Evolutionary conservation across 2,888 invertebrate genomes (phyloP).

Genomic region (Philereme transversata): DNA sequence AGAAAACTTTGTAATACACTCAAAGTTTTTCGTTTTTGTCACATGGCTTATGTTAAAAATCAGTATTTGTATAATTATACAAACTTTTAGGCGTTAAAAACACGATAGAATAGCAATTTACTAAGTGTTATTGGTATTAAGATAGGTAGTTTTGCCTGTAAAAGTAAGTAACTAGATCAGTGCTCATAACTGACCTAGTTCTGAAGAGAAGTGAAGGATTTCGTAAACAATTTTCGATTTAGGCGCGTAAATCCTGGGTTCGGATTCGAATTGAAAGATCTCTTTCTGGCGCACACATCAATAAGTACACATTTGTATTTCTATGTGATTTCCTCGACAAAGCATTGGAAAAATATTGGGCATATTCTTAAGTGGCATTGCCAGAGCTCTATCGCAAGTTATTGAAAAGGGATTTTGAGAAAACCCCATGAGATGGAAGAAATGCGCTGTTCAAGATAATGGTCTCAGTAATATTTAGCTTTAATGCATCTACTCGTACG

Average conservation of each 20-base stretch:
- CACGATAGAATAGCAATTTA: no score
- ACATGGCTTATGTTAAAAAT: no score
- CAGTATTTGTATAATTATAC: no score
- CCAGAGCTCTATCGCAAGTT: slow-evolving; percentile 29
- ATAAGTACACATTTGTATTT: slow-evolving; percentile 38
- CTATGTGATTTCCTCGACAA: slow-evolving; percentile 29
- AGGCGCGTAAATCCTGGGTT: slow-evolving; percentile 37
- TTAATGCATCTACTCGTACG: slow-evolving; percentile 7
- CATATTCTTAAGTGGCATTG: slow-evolving; percentile 31
- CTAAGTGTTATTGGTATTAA: no score
- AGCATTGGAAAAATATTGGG: slow-evolving; percentile 27
- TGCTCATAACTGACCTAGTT: slow-evolving; percentile 36
- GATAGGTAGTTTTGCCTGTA: background rate
- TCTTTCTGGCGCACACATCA: slow-evolving; percentile 34
- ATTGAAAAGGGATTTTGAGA: slow-evolving; percentile 33
- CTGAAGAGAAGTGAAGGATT: slow-evolving; percentile 31
- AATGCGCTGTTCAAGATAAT: slow-evolving; percentile 31
- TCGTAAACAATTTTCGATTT: slow-evolving; percentile 40
- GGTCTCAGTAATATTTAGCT: slow-evolving; percentile 30
- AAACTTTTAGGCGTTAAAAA: no score
- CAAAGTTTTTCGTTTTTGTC: no score
- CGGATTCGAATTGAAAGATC: slow-evolving; percentile 35
- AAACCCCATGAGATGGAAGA: slow-evolving; percentile 34
- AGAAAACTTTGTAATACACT: no score
- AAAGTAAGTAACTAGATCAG: slow-evolving; percentile 25